Base-by-base conservation (phyloP, 1,140 invertebrate species). In the Papilio helenus region DNA sequence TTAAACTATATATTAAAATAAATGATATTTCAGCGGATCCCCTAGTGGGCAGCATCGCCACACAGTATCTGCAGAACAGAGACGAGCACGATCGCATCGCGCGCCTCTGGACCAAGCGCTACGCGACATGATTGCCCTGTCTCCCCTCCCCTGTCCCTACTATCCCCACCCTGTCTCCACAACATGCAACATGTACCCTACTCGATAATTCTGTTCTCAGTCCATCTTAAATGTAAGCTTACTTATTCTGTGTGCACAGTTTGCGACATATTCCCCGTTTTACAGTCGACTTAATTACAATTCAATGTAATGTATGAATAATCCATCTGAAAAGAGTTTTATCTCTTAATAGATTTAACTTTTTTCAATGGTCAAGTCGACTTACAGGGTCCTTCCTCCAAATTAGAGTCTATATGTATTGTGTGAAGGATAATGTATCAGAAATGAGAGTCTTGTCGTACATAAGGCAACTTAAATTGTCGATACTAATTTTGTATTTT, bases 61-160 rank as follows among this genome's bases (percentile, higher is more conserved):
- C 98, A 83, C 98, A 99, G 96, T 99, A 99, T 95, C 95, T 99
- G 84, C 98, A 99, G 93, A 99, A 99, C 95, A 96, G 99, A 79
- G 98, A 99, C 94, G 99, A 99, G 94, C 99, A 99, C 90, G 99
- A 99, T 95, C 97, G 98, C 91, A 99, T 99, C 93, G 99, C 99
- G 83, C 97, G 99, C 91, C 96, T 99, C 84, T 99, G 99, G 99
- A 99, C 99, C 86, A 99, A 99, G 94, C 96, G 99, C 88, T 99
- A 99, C 94, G 98, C 98, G 79, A 98, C 98, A 96, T 99, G 97
- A 98, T 96, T 90, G 51, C 83, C 23, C 86, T 84, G 88, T 83
- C 85, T n/a, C 34, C 46, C 14, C 76, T 77, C 65, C 80, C 44
- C 78, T 72, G 83, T 85, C 34, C 34, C 7, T 7, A 8, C 34